These are phyloP conservation scores for Lepidurus couesii DNA, from an alignment of 1,140 invertebrate species.

Conservation along the genomic window DNA sequence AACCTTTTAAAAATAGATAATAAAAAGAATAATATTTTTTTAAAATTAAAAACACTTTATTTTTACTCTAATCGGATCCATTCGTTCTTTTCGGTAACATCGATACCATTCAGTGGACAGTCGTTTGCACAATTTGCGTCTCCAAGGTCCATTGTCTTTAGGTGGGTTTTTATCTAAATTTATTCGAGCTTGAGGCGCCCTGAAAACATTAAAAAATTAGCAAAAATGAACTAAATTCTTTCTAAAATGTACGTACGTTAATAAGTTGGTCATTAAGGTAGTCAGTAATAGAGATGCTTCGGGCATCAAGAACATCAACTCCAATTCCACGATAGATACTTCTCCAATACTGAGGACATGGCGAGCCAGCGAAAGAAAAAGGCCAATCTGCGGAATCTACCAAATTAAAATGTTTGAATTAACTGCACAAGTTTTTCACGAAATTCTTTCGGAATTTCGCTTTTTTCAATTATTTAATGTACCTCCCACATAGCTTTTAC, in stretches of 20 bases:
- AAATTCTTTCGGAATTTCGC: no score
- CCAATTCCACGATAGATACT: conserved; percentile 56
- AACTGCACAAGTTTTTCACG: not conserved
- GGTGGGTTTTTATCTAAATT: conserved; percentile 22
- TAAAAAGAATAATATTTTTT: conserved; percentile 32
- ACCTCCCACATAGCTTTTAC: conserved; percentile 50
- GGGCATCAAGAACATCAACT: conserved; percentile 56
- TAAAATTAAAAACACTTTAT: not conserved
- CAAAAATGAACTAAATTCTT: conserved; percentile 10
- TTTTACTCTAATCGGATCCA: conserved; percentile 48
- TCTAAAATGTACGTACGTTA: conserved; percentile 42
- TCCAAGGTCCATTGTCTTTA: conserved; percentile 46
- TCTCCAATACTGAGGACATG: conserved; percentile 47
- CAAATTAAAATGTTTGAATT: conserved; percentile 30
- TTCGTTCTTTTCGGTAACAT: conserved; percentile 47
- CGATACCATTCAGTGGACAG: conserved; percentile 52
- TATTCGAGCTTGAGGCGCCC: conserved; percentile 24
- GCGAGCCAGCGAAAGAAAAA: conserved; percentile 54
- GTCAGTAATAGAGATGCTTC: conserved; percentile 52
- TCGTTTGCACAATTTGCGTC: conserved; percentile 49
- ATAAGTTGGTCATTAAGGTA: conserved; percentile 54
- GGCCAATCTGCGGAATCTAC: conserved; percentile 51
- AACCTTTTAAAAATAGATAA: conserved; percentile 44
- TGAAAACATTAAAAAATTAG: not conserved
- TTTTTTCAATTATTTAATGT: not conserved